phyloP scores from a whole-genome alignment of 2,113 vertebrate genomes.

The Brachionichthys hirsutus region DNA sequence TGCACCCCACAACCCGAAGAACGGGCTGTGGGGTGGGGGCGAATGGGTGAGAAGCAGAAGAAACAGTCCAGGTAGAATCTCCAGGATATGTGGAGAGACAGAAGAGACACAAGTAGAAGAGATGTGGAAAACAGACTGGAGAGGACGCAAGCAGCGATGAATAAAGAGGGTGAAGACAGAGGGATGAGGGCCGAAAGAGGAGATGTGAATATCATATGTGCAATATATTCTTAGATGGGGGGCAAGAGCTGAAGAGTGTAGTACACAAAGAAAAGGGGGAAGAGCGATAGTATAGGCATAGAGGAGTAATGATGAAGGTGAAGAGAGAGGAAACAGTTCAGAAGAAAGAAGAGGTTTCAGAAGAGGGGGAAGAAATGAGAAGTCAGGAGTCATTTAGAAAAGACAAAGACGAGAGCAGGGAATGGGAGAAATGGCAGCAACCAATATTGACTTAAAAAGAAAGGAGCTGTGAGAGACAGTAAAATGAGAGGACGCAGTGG shows the following conservation, averaged over 20 bases:
- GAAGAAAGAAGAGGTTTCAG: too few relatives aligned
- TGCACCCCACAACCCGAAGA: conserved; percentile 79
- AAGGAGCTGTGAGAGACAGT: not conserved
- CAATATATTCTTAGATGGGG: conserved; percentile 22
- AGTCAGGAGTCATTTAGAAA: too few relatives aligned
- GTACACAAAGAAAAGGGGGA: conserved; percentile 80
- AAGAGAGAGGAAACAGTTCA: not conserved
- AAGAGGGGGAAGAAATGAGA: too few relatives aligned
- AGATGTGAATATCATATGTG: conserved; percentile 63
- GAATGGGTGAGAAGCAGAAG: conserved; percentile 81
- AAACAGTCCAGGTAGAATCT: conserved; percentile 27
- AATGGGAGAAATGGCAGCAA: not conserved
- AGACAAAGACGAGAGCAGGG: not conserved
- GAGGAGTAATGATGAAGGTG: not conserved
- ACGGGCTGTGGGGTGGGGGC: conserved; percentile 70
- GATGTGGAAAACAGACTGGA: conserved; percentile 20
- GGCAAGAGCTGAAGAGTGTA: conserved; percentile 49
- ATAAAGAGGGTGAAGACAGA: conserved; percentile 30
- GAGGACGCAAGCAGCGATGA: conserved; percentile 11
- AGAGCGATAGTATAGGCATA: conserved; percentile 53
- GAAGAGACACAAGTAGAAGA: not conserved
- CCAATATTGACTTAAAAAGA: not conserved
- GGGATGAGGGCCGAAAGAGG: not conserved
- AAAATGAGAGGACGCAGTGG: not conserved
- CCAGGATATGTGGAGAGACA: conserved; percentile 24